These are phyloP conservation scores for Sandelia bainsii DNA, from an alignment of 2,797 vertebrate genomes.

Conservation along the genomic window DNA sequence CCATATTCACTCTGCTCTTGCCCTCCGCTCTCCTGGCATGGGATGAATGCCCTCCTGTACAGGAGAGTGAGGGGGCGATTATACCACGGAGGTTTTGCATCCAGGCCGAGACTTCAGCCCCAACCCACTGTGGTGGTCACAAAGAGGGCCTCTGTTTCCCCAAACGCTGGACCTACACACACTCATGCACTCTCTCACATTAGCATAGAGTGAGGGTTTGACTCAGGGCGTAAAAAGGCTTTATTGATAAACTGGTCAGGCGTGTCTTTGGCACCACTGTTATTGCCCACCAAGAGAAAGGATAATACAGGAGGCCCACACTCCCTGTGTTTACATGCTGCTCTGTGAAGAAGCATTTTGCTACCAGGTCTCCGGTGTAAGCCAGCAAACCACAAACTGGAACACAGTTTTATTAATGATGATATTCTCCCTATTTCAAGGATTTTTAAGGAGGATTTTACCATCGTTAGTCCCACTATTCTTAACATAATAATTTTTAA, in stretches of 20 bases:
- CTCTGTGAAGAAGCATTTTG: conserved; percentile 56
- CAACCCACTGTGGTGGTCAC: conserved; percentile 69
- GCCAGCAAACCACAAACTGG: conserved; percentile 24
- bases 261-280: conserved; percentile 74
- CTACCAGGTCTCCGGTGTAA: conserved; percentile 4
- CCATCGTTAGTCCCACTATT: too few relatives aligned
- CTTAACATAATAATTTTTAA: too few relatives aligned
- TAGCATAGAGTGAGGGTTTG: conserved; percentile 66
- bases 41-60: conserved; percentile 82
- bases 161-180: conserved; percentile 55
- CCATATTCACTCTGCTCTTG: conserved; percentile 40
- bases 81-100: conserved; percentile 76
- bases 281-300: conserved; percentile 66
- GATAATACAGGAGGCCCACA: conserved; percentile 61
- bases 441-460: too few relatives aligned
- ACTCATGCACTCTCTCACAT: conserved; percentile 46
- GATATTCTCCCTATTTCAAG: background rate
- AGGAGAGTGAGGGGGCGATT: conserved; percentile 72
- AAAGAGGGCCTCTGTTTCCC: conserved; percentile 80
- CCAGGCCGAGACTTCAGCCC: conserved; percentile 68
- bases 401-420: conserved; percentile 13
- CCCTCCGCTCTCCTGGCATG: conserved; percentile 67
- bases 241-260: conserved; percentile 75
- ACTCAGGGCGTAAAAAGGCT: conserved; percentile 72
- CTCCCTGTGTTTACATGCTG: conserved; percentile 60